phyloP scores from a whole-genome alignment of 2,888 invertebrate species.

The Polietes domitor region DNA sequence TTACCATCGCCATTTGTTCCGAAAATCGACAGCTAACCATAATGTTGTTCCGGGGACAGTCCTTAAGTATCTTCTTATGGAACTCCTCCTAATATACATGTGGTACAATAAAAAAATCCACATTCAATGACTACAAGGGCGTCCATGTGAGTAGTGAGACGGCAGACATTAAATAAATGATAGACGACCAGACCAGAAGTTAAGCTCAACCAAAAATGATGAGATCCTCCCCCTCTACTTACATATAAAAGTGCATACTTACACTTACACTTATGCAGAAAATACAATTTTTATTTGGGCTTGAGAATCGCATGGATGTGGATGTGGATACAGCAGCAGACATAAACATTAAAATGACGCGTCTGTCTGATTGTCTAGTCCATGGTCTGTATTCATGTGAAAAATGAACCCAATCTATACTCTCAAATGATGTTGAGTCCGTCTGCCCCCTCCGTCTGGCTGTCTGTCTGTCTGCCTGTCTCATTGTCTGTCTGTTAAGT shows the following conservation, averaged over 20 bases:
- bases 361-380: slow-evolving; percentile 15
- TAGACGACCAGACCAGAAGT: not conserved
- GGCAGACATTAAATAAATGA: not conserved
- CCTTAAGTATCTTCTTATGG: too few species aligned
- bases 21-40: too few species aligned
- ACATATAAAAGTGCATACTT: not conserved
- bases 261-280: not conserved
- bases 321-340: too few species aligned
- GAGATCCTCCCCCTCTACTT: not conserved
- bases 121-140: not conserved
- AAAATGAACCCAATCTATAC: slow-evolving; percentile 3
- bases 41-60: too few species aligned
- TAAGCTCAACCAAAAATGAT: not conserved
- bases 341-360: not conserved
- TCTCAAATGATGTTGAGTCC: not conserved
- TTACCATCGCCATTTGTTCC: too few species aligned
- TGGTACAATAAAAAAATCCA: not conserved
- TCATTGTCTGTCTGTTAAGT: too few species aligned
- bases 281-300: not conserved
- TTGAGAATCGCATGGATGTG: not conserved
- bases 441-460: not conserved
- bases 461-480: not conserved
- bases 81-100: too few species aligned
- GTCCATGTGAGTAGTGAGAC: not conserved
- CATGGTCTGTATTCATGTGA: not conserved